Conservation (phyloP, 1,140 invertebrate species). For the Neodiprion pinetum region DNA sequence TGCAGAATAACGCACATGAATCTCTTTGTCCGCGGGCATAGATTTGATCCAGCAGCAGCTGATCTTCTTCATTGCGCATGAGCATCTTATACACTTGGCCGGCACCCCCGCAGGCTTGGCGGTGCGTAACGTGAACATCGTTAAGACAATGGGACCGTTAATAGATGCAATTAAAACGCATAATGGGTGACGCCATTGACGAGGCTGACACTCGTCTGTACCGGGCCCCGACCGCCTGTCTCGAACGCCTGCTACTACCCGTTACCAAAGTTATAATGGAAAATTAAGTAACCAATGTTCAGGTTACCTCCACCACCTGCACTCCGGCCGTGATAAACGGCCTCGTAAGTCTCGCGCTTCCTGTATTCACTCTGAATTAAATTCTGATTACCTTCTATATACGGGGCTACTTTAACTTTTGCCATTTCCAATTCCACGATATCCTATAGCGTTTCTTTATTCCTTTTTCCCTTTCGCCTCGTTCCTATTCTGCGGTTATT, state of each 20-base stretch:
- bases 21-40: not conserved
- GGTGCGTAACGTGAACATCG: slow-evolving; percentile 22
- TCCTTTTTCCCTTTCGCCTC: too few relatives aligned
- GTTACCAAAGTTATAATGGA: slow-evolving; percentile 1
- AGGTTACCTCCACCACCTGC: not conserved
- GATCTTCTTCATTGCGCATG: not conserved
- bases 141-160: slow-evolving; percentile 40
- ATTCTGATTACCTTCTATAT: not conserved
- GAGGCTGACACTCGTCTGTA: slow-evolving; percentile 29
- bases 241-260: not conserved
- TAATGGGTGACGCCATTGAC: slow-evolving; percentile 38
- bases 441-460: too few relatives aligned
- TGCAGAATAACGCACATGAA: not conserved
- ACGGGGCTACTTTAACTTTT: not conserved
- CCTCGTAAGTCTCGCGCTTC: not conserved
- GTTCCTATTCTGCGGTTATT: too few relatives aligned
- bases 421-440: not conserved
- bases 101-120: not conserved
- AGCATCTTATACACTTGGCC: not conserved
- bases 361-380: slow-evolving; percentile 3
- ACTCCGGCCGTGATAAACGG: not conserved
- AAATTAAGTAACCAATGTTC: slow-evolving; percentile 6
- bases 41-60: not conserved
- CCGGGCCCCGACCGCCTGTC: not conserved
- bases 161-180: slow-evolving; percentile 51